phyloP scores from a whole-genome alignment of 2,113 vertebrate species.

The Hippocampus barbouri region DNA sequence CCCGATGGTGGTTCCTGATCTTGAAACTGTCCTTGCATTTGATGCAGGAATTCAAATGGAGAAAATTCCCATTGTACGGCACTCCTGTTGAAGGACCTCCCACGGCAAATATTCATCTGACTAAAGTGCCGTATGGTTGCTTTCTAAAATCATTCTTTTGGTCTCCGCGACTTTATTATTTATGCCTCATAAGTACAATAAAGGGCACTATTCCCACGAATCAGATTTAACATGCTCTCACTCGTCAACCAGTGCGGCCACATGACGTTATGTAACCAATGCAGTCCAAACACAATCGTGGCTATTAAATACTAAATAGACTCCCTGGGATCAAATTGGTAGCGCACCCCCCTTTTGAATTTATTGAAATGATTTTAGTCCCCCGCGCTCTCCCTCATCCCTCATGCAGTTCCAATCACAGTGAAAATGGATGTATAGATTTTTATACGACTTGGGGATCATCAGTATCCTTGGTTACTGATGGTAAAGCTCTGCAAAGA shows the following conservation, averaged over 20 bases:
- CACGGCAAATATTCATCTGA: background rate
- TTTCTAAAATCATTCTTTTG: background rate
- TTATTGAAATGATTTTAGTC: background rate
- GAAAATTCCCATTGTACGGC: background rate
- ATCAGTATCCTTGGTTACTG: conserved; percentile 61
- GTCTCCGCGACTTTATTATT: background rate
- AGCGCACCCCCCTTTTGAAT: background rate
- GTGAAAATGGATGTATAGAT: conserved; percentile 30
- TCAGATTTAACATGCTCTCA: background rate
- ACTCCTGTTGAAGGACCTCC: background rate
- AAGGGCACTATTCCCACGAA: background rate
- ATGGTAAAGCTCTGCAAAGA: conserved; percentile 40
- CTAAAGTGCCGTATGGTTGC: background rate
- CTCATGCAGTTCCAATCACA: background rate
- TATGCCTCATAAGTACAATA: background rate
- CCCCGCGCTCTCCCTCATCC: background rate
- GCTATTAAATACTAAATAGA: background rate
- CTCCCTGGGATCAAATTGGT: background rate
- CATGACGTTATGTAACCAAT: conserved; percentile 16
- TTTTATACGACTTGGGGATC: conserved; percentile 17
- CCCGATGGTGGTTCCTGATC: no score
- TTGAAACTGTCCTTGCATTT: background rate
- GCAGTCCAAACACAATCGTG: background rate
- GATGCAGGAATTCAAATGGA: no score
- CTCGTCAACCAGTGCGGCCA: background rate